Evolutionary conservation across 2,888 invertebrate genomes (phyloP), one percentile per base, ranked within the genome.

Genomic region (Latrodectus elegans): DNA sequence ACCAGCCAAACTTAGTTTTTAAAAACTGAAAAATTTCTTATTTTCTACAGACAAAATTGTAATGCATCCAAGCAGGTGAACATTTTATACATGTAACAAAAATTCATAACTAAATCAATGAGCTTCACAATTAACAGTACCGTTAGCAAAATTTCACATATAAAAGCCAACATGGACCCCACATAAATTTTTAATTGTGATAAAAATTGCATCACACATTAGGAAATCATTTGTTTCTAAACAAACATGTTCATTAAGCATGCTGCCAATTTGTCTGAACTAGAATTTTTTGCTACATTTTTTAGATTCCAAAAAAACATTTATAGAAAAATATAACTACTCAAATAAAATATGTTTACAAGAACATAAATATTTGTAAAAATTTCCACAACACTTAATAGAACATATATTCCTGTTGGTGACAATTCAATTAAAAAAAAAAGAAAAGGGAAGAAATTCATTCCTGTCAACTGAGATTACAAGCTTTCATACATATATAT

Each of bases 401-500:
- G 65, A 87, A 87, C 80, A 80, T 72, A 55, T 77, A 67, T 67
- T 71, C 71, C 55, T 72, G 84, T 53, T 67, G 76, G 77, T 81
- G 77, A 87, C 70, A 70, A 80, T 80, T 26, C 74, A 77, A 73
- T 81, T 60, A 71, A 77, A 64, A 81, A 77, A 64, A 81, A 75
- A 71, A 76, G 49, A 74, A 86, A 72, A 60, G 60, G 12, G 60
- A n/a, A 80, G 22, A 82, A 70, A 75, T 81, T 81, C 78, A 79
- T 81, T 81, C 86, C 81, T 87, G 86, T 81, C 68, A 80, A 81
- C 81, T 82, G 86, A 87, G 86, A 87, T 87, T 86, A 81, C 86
- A 86, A 72, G 80, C 86, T 86, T 87, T 81, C 85, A 86, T 86
- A 80, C 38, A 38, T 38, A 38, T 38, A 38, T 38, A 38, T 38